These are phyloP conservation scores for Falco biarmicus DNA, from an alignment of 2,797 vertebrate genomes.

Conservation along the genomic window DNA sequence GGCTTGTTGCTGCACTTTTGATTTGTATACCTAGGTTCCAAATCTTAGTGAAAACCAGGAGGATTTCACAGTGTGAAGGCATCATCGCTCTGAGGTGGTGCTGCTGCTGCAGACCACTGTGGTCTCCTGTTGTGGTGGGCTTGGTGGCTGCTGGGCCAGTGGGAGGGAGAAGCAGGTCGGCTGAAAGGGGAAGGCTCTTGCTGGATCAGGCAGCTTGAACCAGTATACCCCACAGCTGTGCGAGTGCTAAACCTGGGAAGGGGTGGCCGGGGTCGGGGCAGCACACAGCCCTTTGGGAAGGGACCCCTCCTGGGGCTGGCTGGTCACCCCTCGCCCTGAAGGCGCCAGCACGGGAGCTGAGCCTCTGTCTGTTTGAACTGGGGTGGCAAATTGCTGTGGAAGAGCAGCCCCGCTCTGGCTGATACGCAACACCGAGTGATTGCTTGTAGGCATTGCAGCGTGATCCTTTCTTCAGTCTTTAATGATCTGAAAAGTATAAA, in stretches of 20 bases:
- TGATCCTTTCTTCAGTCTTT: neutral
- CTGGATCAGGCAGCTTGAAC: neutral
- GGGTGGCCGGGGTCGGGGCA: neutral
- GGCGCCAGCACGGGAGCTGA: neutral
- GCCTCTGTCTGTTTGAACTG: neutral
- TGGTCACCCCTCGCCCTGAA: neutral
- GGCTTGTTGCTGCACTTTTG: neutral
- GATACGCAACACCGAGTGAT: fast-evolving
- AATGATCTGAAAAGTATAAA: neutral
- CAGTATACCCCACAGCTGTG: neutral
- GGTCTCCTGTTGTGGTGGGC: neutral
- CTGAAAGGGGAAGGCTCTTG: neutral
- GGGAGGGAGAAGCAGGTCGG: neutral
- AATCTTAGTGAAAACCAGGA: neutral
- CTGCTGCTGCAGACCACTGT: neutral
- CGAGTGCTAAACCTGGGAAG: neutral
- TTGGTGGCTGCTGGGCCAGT: neutral
- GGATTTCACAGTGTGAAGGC: neutral
- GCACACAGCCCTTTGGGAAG: neutral
- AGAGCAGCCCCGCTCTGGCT: neutral
- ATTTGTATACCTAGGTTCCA: neutral
- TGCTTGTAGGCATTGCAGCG: neutral
- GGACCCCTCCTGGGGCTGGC: neutral
- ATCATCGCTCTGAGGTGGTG: neutral
- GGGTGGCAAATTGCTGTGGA: too few relatives aligned